phyloP scores from a whole-genome alignment of 1,140 invertebrate species.

The Drosophila pectinifera region DNA sequence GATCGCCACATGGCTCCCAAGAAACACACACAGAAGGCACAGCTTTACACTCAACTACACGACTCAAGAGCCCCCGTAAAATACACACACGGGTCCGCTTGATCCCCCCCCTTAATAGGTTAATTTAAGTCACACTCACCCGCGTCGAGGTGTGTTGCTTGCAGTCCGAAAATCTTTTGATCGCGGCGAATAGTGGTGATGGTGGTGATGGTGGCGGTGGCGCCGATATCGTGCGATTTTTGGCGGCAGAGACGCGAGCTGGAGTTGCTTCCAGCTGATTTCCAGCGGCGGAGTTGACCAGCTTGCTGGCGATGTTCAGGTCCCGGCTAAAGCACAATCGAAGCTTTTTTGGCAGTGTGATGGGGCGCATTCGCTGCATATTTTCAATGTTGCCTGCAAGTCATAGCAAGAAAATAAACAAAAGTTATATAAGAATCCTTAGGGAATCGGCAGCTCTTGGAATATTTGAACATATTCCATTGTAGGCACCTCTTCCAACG shows the following conservation, averaged over 20 bases:
- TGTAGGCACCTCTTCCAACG: background rate
- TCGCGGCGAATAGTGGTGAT: constrained; percentile 22
- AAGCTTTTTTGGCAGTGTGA: constrained; percentile 36
- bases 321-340: constrained; percentile 29
- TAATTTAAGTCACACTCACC: constrained; percentile 32
- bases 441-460: too few relatives aligned
- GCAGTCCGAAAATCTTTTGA: constrained; percentile 48
- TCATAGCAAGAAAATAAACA: background rate
- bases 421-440: background rate
- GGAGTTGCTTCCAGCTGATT: constrained; percentile 26
- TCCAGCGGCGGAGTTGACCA: constrained; percentile 15
- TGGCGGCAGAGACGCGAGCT: constrained; percentile 7
- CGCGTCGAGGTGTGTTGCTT: constrained; percentile 3
- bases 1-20: too few relatives aligned
- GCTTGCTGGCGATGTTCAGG: constrained; percentile 26
- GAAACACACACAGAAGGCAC: too few relatives aligned
- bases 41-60: too few relatives aligned
- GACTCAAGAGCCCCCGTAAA: too few relatives aligned
- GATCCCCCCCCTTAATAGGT: constrained; percentile 2
- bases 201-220: background rate
- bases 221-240: constrained; percentile 15
- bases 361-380: constrained; percentile 32
- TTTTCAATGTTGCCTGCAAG: constrained; percentile 3
- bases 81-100: too few relatives aligned
- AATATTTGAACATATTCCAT: background rate